phyloP scores from a whole-genome alignment of 2,797 vertebrate species.

The Chaetophractus vellerosus region DNA sequence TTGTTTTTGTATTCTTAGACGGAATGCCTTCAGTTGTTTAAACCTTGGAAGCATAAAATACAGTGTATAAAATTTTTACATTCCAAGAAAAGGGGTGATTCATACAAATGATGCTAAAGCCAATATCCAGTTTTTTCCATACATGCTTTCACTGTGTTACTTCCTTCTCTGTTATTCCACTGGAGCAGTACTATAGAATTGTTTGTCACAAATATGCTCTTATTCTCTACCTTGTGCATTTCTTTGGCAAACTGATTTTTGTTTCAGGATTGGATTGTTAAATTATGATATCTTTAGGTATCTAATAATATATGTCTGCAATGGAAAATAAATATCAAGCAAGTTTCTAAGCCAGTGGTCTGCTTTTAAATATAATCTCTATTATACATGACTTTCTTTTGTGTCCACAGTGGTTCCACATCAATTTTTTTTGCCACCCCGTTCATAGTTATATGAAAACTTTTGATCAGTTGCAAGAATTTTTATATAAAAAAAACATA shows the following conservation, averaged over 20 bases:
- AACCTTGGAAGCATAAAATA: not conserved
- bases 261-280: not conserved
- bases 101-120: not conserved
- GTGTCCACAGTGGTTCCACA: not conserved
- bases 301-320: not conserved
- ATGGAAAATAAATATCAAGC: constrained; percentile 7
- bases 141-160: not conserved
- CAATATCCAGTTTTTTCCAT: not conserved
- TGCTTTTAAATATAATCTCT: constrained; percentile 10
- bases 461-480: not conserved
- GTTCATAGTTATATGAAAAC: not conserved
- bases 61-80: not conserved
- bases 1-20: not conserved
- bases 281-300: not conserved
- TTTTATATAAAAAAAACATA: constrained; percentile 2
- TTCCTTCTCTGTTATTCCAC: not conserved
- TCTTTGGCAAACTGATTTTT: constrained; percentile 20
- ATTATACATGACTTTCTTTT: not conserved
- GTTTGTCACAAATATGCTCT: not conserved
- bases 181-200: not conserved
- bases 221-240: not conserved
- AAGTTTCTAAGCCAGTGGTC: not conserved
- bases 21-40: constrained; percentile 22
- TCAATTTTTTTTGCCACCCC: not conserved
- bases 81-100: not conserved